phyloP scores from a whole-genome alignment of 2,113 vertebrate species.

The Ochotona princeps region DNA sequence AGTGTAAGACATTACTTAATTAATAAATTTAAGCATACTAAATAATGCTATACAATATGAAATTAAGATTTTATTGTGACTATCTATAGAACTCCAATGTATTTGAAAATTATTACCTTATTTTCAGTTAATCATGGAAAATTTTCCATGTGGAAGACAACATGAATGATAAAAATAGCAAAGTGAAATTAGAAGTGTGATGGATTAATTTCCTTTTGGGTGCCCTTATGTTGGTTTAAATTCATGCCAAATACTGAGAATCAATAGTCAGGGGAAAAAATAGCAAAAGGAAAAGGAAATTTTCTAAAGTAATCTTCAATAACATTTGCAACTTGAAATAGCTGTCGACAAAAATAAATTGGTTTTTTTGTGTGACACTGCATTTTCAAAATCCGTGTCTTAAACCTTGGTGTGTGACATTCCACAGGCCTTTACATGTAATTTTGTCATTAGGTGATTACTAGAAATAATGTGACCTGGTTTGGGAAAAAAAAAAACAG shows the following conservation, averaged over 20 bases:
- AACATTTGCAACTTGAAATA: constrained; percentile 25
- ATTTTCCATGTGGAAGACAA: constrained; percentile 71
- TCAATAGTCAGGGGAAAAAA: background rate
- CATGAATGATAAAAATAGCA: constrained; percentile 73
- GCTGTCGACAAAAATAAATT: background rate
- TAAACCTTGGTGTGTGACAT: background rate
- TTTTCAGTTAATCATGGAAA: constrained; percentile 64
- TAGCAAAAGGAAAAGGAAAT: background rate
- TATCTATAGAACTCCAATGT: constrained; percentile 37
- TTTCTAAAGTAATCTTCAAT: constrained; percentile 13
- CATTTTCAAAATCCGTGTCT: background rate
- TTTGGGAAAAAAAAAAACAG: background rate
- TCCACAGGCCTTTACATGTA: background rate
- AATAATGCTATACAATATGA: background rate
- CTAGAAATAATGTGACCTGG: background rate
- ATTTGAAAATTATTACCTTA: constrained; percentile 42
- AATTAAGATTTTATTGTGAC: background rate
- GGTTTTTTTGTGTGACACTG: background rate
- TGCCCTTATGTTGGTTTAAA: constrained; percentile 69
- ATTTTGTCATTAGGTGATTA: background rate
- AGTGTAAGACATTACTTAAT: background rate
- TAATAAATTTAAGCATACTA: background rate
- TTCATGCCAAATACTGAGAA: constrained; percentile 54
- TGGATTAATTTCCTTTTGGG: constrained; percentile 71
- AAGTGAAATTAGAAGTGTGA: constrained; percentile 70